Base-by-base conservation (phyloP, 1,140 invertebrate genomes). In the Ips typographus region DNA sequence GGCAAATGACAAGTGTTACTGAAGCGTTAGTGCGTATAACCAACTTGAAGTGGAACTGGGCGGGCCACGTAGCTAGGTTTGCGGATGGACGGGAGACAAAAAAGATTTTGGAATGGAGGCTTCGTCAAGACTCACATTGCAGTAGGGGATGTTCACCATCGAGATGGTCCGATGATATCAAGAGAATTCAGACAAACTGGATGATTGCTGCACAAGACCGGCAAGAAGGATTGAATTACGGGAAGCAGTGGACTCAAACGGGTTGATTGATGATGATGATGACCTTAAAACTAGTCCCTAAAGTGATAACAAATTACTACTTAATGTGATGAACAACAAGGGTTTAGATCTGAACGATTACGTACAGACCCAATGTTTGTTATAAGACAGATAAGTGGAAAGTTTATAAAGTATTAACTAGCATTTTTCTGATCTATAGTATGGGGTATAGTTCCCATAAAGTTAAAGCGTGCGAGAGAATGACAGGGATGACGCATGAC, bases 21-120 rank as follows among this genome's bases (percentile, higher is more conserved):
- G 52, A 55, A 6, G 52, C 36, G 52, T 6, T 55, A 55, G 6
- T 55, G 52, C 6, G 52, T 6, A 55, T 55, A 55, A 55, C 52
- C 4, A 37, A 58, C 5, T 58, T 58, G 36, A 58, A 58, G 6
- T 58, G 56, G 56, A 58, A 58, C 36, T 58, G 22, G 56, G 56
- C 56, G 56, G 56, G 56, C 56, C 56, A 58, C 56, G 56, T 40
- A 58, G 56, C 56, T 58, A 58, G 40, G 40, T 58, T 58, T 58
- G 56, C 39, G 39, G 56, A 58, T 40, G 39, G 56, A 58, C 56
- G 56, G 40, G n/a, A n/a, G n/a, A n/a, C n/a, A n/a, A n/a, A n/a
- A n/a, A n/a, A n/a, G n/a, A n/a, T n/a, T n/a, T n/a, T n/a, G n/a
- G n/a, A n/a, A n/a, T n/a, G n/a, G n/a, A n/a, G n/a, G n/a, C n/a